These are phyloP conservation scores for Leucania comma DNA, from an alignment of 2,888 invertebrate genomes.

Conservation along the genomic window DNA sequence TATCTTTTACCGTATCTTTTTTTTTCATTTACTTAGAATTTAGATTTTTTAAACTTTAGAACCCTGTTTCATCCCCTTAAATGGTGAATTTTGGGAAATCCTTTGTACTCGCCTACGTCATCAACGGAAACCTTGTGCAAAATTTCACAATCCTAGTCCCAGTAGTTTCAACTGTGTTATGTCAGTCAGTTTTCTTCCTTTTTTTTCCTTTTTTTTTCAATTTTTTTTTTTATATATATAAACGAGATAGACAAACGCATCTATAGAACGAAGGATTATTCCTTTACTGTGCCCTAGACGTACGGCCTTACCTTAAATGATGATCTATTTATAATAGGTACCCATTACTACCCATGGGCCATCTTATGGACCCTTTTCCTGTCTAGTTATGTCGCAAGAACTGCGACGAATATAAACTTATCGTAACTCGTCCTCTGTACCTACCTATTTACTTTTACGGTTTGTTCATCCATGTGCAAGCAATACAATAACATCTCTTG, in stretches of 20 bases:
- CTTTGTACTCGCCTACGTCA: too few relatives aligned
- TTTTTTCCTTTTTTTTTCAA: too few relatives aligned
- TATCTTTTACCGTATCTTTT: too few relatives aligned
- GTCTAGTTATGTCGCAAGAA: conserved; percentile 5
- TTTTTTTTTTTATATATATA: too few relatives aligned
- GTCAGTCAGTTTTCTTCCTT: too few relatives aligned
- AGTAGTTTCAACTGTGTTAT: too few relatives aligned
- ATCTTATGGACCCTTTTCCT: conserved; percentile 42
- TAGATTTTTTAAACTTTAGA: too few relatives aligned
- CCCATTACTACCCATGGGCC: background rate
- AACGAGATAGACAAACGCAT: background rate
- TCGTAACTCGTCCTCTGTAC: background rate
- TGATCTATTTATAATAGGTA: conserved; percentile 4
- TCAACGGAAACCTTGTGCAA: too few relatives aligned
- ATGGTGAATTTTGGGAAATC: too few relatives aligned
- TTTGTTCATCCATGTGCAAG: conserved; percentile 11
- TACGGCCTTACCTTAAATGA: background rate
- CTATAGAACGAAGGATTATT: background rate
- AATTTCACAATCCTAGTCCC: too few relatives aligned
- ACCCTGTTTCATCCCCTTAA: too few relatives aligned
- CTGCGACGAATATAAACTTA: background rate
- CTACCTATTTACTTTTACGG: conserved; percentile 8
- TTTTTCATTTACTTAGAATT: too few relatives aligned
- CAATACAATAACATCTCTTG: conserved; percentile 7
- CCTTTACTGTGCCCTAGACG: background rate